Evolutionary conservation across 2,888 invertebrate genomes (phyloP).

Genomic region (Morinoia aosen): DNA sequence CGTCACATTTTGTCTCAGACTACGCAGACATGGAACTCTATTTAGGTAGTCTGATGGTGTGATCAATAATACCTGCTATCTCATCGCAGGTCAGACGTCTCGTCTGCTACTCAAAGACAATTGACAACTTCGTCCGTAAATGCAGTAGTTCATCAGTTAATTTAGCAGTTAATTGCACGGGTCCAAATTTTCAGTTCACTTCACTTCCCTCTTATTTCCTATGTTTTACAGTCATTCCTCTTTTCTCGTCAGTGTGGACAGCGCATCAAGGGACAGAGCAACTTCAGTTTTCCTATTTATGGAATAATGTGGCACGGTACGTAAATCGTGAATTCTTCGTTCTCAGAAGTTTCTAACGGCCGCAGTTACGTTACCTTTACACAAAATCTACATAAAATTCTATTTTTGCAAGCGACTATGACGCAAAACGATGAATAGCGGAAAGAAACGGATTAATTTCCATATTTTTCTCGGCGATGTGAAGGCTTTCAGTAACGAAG

Average conservation of each 20-base stretch:
- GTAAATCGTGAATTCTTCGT: background rate
- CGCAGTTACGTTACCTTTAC: background rate
- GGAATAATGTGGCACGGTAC: too few relatives aligned
- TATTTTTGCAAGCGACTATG: background rate
- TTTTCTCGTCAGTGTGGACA: too few relatives aligned
- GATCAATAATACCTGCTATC: background rate
- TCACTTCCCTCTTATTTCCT: too few relatives aligned
- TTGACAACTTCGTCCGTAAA: too few relatives aligned
- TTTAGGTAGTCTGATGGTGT: background rate
- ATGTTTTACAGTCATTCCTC: too few relatives aligned
- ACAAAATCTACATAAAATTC: background rate
- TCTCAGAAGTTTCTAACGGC: background rate
- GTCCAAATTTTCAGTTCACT: too few relatives aligned
- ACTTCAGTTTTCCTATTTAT: too few relatives aligned
- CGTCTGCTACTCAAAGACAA: background rate
- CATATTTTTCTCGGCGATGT: background rate
- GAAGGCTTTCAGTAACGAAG: background rate
- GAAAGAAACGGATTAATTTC: background rate
- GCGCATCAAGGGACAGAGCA: too few relatives aligned
- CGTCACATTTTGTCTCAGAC: background rate
- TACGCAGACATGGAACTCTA: background rate
- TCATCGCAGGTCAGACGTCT: background rate
- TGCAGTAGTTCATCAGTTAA: too few relatives aligned
- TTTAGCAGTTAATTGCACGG: too few relatives aligned
- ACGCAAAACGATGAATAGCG: background rate